Conservation (phyloP, 1,140 invertebrate genomes). For the Whitmania pigra region DNA sequence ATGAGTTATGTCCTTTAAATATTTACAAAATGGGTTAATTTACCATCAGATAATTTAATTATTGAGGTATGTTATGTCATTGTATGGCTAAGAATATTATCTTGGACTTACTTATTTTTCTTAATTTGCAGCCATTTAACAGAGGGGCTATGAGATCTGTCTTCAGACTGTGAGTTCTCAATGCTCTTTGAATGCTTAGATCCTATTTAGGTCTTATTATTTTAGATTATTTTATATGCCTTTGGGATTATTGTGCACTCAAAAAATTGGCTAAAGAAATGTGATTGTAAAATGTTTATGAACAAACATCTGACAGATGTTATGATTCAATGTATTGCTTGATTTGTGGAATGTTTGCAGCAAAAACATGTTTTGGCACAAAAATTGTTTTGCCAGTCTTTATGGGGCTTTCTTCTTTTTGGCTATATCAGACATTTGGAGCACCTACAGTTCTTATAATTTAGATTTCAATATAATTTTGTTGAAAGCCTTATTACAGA, state of each 20-base stretch:
- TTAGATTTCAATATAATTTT: too few species aligned
- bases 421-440: too few species aligned
- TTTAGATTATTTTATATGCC: too few species aligned
- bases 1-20: too few species aligned
- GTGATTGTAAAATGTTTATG: not conserved
- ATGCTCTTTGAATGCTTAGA: not conserved
- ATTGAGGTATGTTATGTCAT: not conserved
- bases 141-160: slow-evolving; percentile 52
- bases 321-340: not conserved
- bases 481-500: too few species aligned
- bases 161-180: slow-evolving; percentile 45
- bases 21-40: not conserved
- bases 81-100: not conserved
- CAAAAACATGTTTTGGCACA: too few species aligned
- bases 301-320: not conserved
- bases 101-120: not conserved
- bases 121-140: slow-evolving; percentile 43
- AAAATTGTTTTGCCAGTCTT: too few species aligned
- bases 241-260: not conserved
- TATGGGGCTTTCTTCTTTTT: too few species aligned
- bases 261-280: not conserved
- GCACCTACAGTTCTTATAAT: too few species aligned
- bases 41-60: not conserved
- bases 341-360: too few species aligned
- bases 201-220: not conserved